phyloP scores from a whole-genome alignment of 2,113 vertebrate genomes.

The Psilopsiagon aurifrons region DNA sequence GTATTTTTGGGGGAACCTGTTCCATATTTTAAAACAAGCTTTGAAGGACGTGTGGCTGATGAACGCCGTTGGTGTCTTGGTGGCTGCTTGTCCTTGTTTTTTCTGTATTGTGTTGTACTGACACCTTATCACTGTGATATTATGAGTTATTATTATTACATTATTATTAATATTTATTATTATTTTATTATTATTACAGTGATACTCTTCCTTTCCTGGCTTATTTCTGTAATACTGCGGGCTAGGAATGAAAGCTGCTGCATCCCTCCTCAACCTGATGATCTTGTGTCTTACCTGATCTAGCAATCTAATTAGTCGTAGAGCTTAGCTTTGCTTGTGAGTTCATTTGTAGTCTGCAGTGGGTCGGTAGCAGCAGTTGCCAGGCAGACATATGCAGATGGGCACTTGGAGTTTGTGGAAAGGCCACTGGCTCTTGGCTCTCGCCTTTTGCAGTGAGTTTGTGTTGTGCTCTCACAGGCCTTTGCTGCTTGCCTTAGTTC shows the following conservation, averaged over 20 bases:
- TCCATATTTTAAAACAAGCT: background rate
- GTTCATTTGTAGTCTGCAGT: background rate
- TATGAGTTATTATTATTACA: too few relatives aligned
- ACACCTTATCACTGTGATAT: background rate
- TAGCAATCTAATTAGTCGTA: background rate
- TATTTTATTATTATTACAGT: too few relatives aligned
- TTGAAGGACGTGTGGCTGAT: background rate
- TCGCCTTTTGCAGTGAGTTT: background rate
- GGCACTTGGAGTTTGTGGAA: background rate
- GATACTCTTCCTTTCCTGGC: background rate
- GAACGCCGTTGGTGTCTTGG: background rate
- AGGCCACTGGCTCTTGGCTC: background rate
- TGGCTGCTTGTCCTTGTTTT: background rate
- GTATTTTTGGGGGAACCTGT: background rate
- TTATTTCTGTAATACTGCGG: background rate
- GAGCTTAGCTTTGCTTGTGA: background rate
- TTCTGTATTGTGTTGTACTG: background rate
- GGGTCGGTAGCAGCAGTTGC: background rate
- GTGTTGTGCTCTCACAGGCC: background rate
- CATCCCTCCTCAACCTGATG: background rate
- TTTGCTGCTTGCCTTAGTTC: fast-evolving
- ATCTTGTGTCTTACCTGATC: background rate
- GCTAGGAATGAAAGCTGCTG: background rate
- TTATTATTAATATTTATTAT: too few relatives aligned
- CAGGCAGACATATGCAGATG: background rate